These are phyloP conservation scores for Drosophila fungiperda DNA, from an alignment of 2,888 invertebrate genomes.

Conservation along the genomic window DNA sequence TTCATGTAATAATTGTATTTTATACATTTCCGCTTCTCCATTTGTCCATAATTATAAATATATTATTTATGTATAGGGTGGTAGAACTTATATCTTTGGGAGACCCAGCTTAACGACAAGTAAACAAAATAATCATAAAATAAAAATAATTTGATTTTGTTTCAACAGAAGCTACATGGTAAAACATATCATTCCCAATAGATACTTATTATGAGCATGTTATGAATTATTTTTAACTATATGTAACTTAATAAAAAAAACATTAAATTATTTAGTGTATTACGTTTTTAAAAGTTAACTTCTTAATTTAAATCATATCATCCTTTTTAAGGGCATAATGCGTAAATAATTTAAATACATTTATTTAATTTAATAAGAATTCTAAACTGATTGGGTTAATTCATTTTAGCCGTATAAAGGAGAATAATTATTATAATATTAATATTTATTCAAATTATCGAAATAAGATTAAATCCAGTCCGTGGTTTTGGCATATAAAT, in stretches of 20 bases:
- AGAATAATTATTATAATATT: no score
- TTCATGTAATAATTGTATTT: neutral
- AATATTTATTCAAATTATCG: no score
- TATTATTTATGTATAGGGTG: neutral
- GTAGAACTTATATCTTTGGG: neutral
- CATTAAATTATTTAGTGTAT: no score
- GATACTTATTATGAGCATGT: neutral
- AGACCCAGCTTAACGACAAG: neutral
- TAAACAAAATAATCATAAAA: neutral
- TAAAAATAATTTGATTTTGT: neutral
- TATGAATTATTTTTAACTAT: accelerated
- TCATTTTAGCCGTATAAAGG: neutral
- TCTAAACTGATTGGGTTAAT: neutral
- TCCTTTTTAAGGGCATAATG: neutral
- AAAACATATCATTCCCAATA: neutral
- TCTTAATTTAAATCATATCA: no score
- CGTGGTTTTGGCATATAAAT: neutral
- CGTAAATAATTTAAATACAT: neutral
- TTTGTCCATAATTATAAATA: neutral
- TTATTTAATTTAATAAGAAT: neutral
- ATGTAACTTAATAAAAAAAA: no score
- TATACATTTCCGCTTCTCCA: neutral
- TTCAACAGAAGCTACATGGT: neutral
- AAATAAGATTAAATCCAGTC: neutral
- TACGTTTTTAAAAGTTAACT: no score